A percentile compares a stretch with the other conserved stretches of the same genome.
Conservation (phyloP, 1,140 invertebrate genomes). For the Zaprionus africanus region DNA sequence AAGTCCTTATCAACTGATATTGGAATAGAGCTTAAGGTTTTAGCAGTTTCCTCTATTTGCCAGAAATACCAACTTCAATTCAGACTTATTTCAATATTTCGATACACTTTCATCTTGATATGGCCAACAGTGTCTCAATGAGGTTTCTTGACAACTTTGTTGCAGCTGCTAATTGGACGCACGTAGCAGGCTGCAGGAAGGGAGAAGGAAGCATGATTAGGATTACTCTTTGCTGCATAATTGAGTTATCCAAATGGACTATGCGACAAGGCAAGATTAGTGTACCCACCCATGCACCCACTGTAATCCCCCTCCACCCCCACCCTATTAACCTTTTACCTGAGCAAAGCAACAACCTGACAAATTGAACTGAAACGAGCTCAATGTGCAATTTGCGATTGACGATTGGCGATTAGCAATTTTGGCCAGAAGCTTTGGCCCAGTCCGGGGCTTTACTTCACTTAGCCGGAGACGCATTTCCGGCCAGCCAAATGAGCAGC, state of each 20-base stretch:
- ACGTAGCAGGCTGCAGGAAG: constrained; percentile 17
- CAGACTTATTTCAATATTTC: neutral
- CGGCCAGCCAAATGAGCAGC: constrained; percentile 11
- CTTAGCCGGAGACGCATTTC: constrained; percentile 9
- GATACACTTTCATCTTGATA: neutral
- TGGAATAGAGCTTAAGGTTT: no score
- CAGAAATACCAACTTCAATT: no score
- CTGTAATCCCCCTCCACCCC: neutral
- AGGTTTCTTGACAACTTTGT: constrained; percentile 26
- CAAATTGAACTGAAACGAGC: constrained; percentile 25
- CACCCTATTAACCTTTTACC: neutral
- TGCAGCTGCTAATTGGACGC: constrained; percentile 48
- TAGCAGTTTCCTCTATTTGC: no score
- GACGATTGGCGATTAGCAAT: neutral
- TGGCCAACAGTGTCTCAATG: neutral
- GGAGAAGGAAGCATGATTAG: constrained; percentile 5
- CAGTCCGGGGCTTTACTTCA: neutral
- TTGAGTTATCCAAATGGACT: constrained; percentile 43
- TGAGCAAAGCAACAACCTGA: constrained; percentile 11
- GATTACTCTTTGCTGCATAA: constrained; percentile 34
- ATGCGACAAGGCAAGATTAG: constrained; percentile 15
- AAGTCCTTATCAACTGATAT: no score
- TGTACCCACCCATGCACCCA: no score
- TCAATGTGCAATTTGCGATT: constrained; percentile 2
- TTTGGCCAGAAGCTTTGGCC: neutral